These are phyloP conservation scores for Apocrypta bakeri DNA, from an alignment of 1,140 invertebrate species.

Conservation along the genomic window DNA sequence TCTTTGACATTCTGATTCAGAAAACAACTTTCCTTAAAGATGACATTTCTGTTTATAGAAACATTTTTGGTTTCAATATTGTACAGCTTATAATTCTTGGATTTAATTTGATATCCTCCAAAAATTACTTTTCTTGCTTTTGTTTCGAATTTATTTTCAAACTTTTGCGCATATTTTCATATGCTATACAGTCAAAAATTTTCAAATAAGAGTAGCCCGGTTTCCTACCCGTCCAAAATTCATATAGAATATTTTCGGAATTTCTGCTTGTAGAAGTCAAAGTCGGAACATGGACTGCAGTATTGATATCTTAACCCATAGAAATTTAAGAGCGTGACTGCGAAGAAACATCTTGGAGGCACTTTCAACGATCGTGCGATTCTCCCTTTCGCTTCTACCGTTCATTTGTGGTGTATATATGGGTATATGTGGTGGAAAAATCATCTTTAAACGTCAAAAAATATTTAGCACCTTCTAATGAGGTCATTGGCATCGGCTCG, in stretches of 20 bases:
- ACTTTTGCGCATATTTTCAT: constrained; percentile 59
- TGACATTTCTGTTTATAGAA: constrained; percentile 43
- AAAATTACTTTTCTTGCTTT: constrained; percentile 54
- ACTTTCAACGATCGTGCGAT: constrained; percentile 66
- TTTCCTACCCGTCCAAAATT: constrained; percentile 65
- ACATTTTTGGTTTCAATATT: constrained; percentile 42
- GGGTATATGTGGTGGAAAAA: constrained; percentile 34
- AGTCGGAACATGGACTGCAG: constrained; percentile 60
- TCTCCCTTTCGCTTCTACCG: constrained; percentile 65
- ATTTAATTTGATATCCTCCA: constrained; percentile 53
- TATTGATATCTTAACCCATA: constrained; percentile 72
- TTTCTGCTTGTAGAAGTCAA: constrained; percentile 62
- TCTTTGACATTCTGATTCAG: background rate
- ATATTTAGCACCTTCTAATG: constrained; percentile 58
- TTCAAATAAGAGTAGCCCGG: constrained; percentile 68
- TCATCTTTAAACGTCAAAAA: constrained; percentile 64
- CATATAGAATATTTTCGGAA: constrained; percentile 45
- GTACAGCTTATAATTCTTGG: constrained; percentile 62
- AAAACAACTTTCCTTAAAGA: constrained; percentile 58
- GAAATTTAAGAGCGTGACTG: constrained; percentile 59
- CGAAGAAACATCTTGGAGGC: constrained; percentile 65
- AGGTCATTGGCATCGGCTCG: constrained; percentile 59
- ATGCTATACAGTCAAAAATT: constrained; percentile 62
- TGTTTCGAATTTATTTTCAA: constrained; percentile 58
- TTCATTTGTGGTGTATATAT: constrained; percentile 64